Evolutionary conservation across 2,888 invertebrate species (phyloP).

Genomic region (Anticlea derivata): DNA sequence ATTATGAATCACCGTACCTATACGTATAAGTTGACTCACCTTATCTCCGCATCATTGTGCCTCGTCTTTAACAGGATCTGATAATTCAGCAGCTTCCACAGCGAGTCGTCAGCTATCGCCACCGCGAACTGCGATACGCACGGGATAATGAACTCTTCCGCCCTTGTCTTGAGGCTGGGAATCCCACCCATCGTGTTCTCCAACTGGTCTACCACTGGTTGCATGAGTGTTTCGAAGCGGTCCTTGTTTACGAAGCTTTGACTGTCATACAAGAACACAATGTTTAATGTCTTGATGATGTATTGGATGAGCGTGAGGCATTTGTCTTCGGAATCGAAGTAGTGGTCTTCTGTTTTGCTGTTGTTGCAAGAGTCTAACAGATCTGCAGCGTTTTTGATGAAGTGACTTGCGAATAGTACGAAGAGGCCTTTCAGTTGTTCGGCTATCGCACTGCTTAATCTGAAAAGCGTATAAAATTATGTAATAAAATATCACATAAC

Average conservation of each 20-base stretch:
- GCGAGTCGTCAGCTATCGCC: constrained; percentile 91
- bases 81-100: constrained; percentile 96
- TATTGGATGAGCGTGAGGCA: constrained; percentile 86
- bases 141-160: constrained; percentile 86
- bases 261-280: constrained; percentile 92
- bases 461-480: constrained; percentile 51
- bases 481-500: too few species aligned
- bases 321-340: constrained; percentile 82
- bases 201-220: constrained; percentile 94
- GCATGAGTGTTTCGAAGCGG: constrained; percentile 92
- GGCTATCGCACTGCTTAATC: constrained; percentile 90
- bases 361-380: constrained; percentile 88
- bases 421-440: constrained; percentile 93
- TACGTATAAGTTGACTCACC: constrained; percentile 53
- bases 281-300: constrained; percentile 89
- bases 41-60: constrained; percentile 88
- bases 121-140: constrained; percentile 93
- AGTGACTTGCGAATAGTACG: constrained; percentile 94
- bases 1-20: too few species aligned
- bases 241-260: constrained; percentile 93
- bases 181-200: constrained; percentile 89
- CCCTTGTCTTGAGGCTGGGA: constrained; percentile 83
- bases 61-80: constrained; percentile 95
- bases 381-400: constrained; percentile 91
- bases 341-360: constrained; percentile 78